Percentiles rank a stretch among this genome's conserved stretches.
These are phyloP conservation scores for Cryptocephalus primarius DNA, from an alignment of 2,888 invertebrate genomes.

Conservation along the genomic window DNA sequence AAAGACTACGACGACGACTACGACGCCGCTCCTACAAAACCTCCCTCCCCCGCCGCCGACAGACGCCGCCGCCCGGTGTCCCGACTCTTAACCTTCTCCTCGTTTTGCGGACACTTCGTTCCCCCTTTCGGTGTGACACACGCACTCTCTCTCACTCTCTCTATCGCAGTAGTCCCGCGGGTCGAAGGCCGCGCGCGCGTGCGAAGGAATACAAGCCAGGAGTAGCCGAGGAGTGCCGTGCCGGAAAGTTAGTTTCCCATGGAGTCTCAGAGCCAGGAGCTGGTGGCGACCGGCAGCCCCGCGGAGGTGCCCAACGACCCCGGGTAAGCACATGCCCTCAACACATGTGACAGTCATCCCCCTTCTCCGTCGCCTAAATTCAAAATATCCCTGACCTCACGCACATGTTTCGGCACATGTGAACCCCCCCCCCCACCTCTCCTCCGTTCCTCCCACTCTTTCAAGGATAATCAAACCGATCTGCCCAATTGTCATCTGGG, in stretches of 20 bases:
- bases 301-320: conserved; percentile 92
- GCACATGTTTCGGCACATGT: conserved; percentile 10
- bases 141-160: too few species aligned
- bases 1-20: conserved; percentile 18
- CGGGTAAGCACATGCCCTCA: conserved; percentile 49
- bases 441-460: conserved; percentile 1
- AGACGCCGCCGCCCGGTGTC: background rate
- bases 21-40: background rate
- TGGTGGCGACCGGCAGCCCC: conserved; percentile 65
- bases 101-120: background rate
- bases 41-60: background rate
- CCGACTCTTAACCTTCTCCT: background rate
- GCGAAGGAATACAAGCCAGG: too few species aligned
- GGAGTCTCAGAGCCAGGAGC: conserved; percentile 72
- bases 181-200: too few species aligned
- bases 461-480: background rate
- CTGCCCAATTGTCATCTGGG: background rate
- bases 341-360: conserved; percentile 16
- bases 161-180: too few species aligned
- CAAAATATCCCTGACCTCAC: background rate
- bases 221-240: conserved; percentile 23
- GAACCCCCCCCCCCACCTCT: conserved; percentile 5
- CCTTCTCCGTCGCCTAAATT: background rate
- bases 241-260: too few species aligned
- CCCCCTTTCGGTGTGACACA: background rate